Percentiles rank a stretch among this genome's conserved stretches.
Conservation (phyloP, 2,113 vertebrate genomes). For the Macquaria australasica region DNA sequence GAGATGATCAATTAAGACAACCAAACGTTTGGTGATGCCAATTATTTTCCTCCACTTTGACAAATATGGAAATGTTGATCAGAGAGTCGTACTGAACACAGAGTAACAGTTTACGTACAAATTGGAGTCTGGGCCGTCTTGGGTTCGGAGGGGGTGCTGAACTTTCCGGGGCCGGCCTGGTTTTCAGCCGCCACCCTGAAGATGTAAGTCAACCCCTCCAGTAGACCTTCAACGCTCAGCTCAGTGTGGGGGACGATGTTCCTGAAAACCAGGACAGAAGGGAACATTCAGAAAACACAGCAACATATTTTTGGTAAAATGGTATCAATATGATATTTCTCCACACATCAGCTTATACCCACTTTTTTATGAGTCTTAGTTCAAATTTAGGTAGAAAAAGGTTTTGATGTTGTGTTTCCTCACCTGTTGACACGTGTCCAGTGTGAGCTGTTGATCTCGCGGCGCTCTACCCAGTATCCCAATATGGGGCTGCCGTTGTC, state of each 20-base stretch:
- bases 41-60: not conserved
- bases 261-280: slow-evolving; percentile 46
- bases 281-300: not conserved
- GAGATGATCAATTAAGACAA: too few relatives aligned
- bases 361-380: not conserved
- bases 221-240: slow-evolving; percentile 89
- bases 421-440: slow-evolving; percentile 95
- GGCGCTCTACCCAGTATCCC: slow-evolving; percentile 98
- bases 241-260: slow-evolving; percentile 79
- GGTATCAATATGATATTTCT: not conserved
- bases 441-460: slow-evolving; percentile 96
- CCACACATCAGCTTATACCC: not conserved
- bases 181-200: slow-evolving; percentile 99
- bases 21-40: too few relatives aligned
- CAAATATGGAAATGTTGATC: not conserved
- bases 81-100: not conserved
- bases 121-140: slow-evolving; percentile 91
- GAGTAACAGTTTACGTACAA: slow-evolving; percentile 84
- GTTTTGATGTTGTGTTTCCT: not conserved
- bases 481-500: slow-evolving; percentile 96
- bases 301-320: not conserved
- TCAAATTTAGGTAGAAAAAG: not conserved
- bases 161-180: slow-evolving; percentile 95
- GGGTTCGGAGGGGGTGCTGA: slow-evolving; percentile 95
- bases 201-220: slow-evolving; percentile 96